Conservation (phyloP, 2,888 invertebrate genomes). For the Sycophila texana region DNA sequence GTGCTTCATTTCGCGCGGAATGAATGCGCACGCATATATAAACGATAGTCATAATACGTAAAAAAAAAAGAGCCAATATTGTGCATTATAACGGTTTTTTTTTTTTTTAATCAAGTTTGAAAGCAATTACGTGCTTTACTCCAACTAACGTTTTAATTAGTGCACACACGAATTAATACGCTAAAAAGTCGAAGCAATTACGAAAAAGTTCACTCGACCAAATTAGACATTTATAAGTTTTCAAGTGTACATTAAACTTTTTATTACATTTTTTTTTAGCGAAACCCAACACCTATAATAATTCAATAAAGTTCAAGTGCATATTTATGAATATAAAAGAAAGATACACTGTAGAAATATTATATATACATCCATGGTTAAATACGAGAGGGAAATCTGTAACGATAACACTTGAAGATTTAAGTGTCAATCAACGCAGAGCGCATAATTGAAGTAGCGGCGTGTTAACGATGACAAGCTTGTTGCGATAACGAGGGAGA, state of each 20-base stretch:
- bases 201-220: no score
- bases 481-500: neutral
- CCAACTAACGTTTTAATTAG: no score
- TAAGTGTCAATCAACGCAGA: slow-evolving; percentile 34
- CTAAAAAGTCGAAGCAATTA: no score
- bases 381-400: slow-evolving; percentile 7
- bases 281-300: no score
- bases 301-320: no score
- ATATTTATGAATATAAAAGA: neutral
- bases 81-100: neutral
- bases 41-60: neutral
- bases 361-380: neutral
- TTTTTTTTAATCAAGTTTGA: neutral
- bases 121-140: no score
- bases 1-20: slow-evolving; percentile 27
- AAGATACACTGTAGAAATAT: neutral
- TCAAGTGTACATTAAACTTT: no score
- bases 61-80: slow-evolving; percentile 6
- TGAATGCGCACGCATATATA: neutral
- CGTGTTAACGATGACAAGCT: slow-evolving; percentile 23
- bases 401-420: slow-evolving; percentile 4
- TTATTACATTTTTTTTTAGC: no score
- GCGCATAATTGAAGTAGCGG: slow-evolving; percentile 13
- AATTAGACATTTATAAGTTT: no score
- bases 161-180: no score